Conservation (phyloP, 2,797 vertebrate genomes). For the Rhincodon typus region DNA sequence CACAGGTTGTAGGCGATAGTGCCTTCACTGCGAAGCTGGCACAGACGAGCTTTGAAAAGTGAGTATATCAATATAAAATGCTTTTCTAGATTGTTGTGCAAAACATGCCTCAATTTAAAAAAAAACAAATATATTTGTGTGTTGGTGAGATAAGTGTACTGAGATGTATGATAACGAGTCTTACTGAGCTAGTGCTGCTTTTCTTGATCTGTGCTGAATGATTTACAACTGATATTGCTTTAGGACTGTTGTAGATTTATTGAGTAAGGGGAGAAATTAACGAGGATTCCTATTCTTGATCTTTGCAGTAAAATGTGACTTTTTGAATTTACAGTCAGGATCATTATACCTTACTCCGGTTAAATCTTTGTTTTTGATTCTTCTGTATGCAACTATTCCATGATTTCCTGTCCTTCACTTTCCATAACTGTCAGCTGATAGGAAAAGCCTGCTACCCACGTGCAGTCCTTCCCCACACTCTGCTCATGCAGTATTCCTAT, state of each 20-base stretch:
- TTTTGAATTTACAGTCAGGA: not conserved
- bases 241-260: not conserved
- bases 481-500: not conserved
- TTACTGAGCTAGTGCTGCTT: not conserved
- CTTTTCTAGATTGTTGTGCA: not conserved
- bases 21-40: slow-evolving; percentile 70
- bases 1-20: slow-evolving; percentile 70
- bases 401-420: not conserved
- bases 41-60: slow-evolving; percentile 87
- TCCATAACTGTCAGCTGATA: not conserved
- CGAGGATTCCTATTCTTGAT: not conserved
- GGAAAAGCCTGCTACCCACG: not conserved
- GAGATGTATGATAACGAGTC: not conserved
- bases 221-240: too few relatives aligned
- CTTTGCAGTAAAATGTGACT: not conserved
- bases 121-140: not conserved
- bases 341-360: not conserved
- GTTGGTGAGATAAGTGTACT: not conserved
- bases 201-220: not conserved
- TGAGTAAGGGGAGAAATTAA: not conserved
- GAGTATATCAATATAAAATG: slow-evolving; percentile 44
- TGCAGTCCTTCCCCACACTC: not conserved
- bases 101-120: not conserved
- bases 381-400: not conserved
- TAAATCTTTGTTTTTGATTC: not conserved